phyloP scores from a whole-genome alignment of 92 coral and sea anemone species.

The Bergia puertoricense region DNA sequence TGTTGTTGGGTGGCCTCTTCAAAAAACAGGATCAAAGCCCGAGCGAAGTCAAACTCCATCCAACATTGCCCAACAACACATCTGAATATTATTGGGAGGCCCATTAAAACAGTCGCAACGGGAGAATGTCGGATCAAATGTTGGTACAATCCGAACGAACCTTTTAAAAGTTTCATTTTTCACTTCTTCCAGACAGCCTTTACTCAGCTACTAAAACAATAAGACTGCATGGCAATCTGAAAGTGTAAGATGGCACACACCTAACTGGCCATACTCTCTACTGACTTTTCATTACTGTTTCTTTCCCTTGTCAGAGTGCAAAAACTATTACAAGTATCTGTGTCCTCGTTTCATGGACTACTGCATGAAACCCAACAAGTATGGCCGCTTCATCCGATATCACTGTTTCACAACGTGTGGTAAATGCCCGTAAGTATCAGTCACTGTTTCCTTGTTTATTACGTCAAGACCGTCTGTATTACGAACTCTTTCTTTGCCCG shows the following conservation, averaged over 20 bases:
- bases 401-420: constrained; percentile 78
- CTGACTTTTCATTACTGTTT: neutral
- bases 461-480: neutral
- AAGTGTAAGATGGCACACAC: neutral
- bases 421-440: constrained; percentile 51
- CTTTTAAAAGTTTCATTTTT: neutral
- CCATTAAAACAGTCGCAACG: no score
- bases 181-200: neutral
- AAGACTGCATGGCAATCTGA: no score
- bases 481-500: neutral
- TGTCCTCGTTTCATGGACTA: constrained; percentile 58
- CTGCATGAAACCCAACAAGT: constrained; percentile 54
- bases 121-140: no score
- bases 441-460: neutral
- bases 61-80: no score
- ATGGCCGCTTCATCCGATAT: constrained; percentile 68
- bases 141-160: neutral
- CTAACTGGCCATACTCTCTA: neutral
- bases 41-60: no score
- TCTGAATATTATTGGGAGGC: no score
- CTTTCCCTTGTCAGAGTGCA: constrained; percentile 46
- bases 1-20: no score
- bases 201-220: neutral
- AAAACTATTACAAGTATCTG: constrained; percentile 50
- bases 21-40: no score